Evolutionary conservation across 2,113 vertebrate genomes (phyloP), one percentile per base, ranked within the genome.

Genomic region (Merops nubicus): DNA sequence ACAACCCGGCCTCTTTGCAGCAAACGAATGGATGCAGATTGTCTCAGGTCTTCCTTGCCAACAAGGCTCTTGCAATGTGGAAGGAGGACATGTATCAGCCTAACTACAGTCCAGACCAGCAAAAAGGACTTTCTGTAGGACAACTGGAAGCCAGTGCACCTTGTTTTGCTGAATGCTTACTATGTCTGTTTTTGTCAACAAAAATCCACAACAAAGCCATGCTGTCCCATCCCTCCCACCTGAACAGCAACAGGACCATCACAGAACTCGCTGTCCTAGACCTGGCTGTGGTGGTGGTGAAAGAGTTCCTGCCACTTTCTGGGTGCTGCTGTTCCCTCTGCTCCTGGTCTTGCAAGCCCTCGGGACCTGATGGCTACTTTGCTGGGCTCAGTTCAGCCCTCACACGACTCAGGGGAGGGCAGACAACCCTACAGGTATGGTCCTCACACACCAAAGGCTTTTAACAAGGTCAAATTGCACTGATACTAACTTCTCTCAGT

Each of bases 61-160:
- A 11, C 20, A 23, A 0, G 0, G 68, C 45, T 56, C 47, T 51
- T 12, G 40, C 48, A 22, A 28, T 4, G 57, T 14, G 48, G 45
- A 72, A 60, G 40, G 57, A 81, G 67, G 45, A 72, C 38, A 69
- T 50, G 18, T 64, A 1, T 4, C 1, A 8, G 4, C 1, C 2
- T 38, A 51, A 42, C 2, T 18, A 4, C 9, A 4, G 54, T 29
- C 76, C 48, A 36, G 47, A 15, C 16, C 43, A 42, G 80, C n/a
- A 42, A 26, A 70, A 92, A 74, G 22, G 59, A 26, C 36, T 68
- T 38, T 26, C 3, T 7, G 6, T 29, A 22, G 70, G 53, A 28
- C 25, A 64, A 5, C 17, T 4, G 29, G 43, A 59, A 82, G 56
- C 48, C 22, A 40, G 28, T 1, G 0, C n/a, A 9, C 33, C 18